Conservation (phyloP, 1,140 invertebrate genomes). For the Papilio polytes region DNA sequence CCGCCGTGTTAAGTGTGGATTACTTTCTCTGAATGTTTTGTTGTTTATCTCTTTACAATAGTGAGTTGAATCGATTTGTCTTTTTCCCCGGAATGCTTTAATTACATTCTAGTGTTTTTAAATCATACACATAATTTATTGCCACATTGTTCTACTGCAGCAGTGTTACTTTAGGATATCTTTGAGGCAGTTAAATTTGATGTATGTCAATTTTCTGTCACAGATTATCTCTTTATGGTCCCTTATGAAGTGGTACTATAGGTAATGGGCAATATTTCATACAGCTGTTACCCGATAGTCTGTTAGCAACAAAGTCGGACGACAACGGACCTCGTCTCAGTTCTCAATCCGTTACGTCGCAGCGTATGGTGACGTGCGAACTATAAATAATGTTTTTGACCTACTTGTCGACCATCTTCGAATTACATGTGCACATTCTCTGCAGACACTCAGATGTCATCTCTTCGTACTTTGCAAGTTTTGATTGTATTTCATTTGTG, state of each 20-base stretch:
- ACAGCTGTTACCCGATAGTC: constrained; percentile 24
- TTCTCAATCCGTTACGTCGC: constrained; percentile 33
- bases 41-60: too few species aligned
- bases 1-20: too few species aligned
- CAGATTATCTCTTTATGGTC: too few species aligned
- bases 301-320: constrained; percentile 25
- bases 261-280: background rate
- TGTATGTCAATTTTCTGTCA: too few species aligned
- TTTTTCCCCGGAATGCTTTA: too few species aligned
- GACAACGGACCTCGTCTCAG: constrained; percentile 35
- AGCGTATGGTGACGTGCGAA: constrained; percentile 52
- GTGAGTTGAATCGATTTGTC: too few species aligned
- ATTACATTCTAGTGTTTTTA: too few species aligned
- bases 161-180: too few species aligned
- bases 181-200: too few species aligned
- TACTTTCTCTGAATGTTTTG: too few species aligned
- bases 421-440: constrained; percentile 18
- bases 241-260: background rate
- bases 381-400: constrained; percentile 71
- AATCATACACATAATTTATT: too few species aligned
- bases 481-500: constrained; percentile 32
- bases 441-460: constrained; percentile 1
- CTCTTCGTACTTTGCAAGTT: constrained; percentile 20
- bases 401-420: constrained; percentile 51
- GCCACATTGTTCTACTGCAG: too few species aligned